Percentiles rank a stretch among this genome's conserved stretches.
These are phyloP conservation scores for Drosophila gunungcola DNA, from an alignment of 1,140 invertebrate genomes.

Conservation along the genomic window DNA sequence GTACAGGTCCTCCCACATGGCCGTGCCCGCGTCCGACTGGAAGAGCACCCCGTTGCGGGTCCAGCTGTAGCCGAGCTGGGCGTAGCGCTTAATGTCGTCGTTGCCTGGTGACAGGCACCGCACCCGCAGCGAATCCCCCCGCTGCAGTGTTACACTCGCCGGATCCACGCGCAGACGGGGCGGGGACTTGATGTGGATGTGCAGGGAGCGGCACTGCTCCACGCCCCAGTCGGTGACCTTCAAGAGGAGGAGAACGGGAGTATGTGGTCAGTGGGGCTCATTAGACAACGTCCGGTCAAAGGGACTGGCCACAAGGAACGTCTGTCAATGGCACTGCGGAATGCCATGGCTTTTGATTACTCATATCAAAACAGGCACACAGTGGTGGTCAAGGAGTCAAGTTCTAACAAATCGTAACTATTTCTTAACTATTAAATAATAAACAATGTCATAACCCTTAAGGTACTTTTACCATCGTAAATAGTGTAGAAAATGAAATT, in stretches of 20 bases:
- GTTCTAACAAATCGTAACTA: too few species aligned
- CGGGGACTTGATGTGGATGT: slow-evolving; percentile 88
- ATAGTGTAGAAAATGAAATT: too few species aligned
- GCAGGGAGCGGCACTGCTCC: slow-evolving; percentile 89
- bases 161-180: slow-evolving; percentile 90
- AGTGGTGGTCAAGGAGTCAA: background rate
- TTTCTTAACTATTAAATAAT: too few species aligned
- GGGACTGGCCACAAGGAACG: background rate
- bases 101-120: slow-evolving; percentile 88
- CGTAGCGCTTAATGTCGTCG: slow-evolving; percentile 85
- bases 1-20: slow-evolving; percentile 92
- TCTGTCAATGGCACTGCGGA: slow-evolving; percentile 10
- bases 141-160: slow-evolving; percentile 88
- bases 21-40: slow-evolving; percentile 88
- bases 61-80: slow-evolving; percentile 91
- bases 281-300: slow-evolving; percentile 15
- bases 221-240: slow-evolving; percentile 90
- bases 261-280: slow-evolving; percentile 1
- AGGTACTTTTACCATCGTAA: too few species aligned
- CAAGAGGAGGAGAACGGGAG: background rate
- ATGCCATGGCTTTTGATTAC: slow-evolving; percentile 29
- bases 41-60: slow-evolving; percentile 90
- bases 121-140: slow-evolving; percentile 87
- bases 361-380: slow-evolving; percentile 28
- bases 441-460: too few species aligned